Conservation (phyloP, 2,888 invertebrate genomes). For the Eupelmus urozonus region DNA sequence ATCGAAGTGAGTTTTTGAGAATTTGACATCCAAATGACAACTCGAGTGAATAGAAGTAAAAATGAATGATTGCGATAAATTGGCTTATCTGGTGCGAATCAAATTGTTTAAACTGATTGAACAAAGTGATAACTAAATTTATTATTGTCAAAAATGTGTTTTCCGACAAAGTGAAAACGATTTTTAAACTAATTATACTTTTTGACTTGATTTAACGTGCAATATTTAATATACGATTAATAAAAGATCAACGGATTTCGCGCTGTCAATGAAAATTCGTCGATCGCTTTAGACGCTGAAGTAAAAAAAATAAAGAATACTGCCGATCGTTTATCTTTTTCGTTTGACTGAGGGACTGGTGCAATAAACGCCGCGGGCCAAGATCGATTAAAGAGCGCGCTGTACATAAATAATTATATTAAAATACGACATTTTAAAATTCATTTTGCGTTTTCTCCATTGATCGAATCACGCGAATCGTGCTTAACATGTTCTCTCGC, state of each 20-base stretch:
- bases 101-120: too few relatives aligned
- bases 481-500: constrained; percentile 22
- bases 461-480: constrained; percentile 7
- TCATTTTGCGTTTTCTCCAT: constrained; percentile 37
- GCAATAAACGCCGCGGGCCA: constrained; percentile 61
- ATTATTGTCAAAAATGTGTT: not conserved
- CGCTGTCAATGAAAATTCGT: not conserved
- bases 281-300: not conserved
- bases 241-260: not conserved
- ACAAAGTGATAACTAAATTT: not conserved
- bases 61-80: too few relatives aligned
- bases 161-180: not conserved
- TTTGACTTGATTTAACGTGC: constrained; percentile 31
- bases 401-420: constrained; percentile 36
- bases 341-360: constrained; percentile 61
- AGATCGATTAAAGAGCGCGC: constrained; percentile 22
- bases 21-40: too few relatives aligned
- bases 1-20: too few relatives aligned
- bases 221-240: constrained; percentile 28
- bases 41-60: too few relatives aligned
- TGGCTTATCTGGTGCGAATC: too few relatives aligned
- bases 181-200: constrained; percentile 11
- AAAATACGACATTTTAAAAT: constrained; percentile 21
- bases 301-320: not conserved
- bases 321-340: constrained; percentile 12